These are phyloP conservation scores for Glossophaga mutica DNA, from an alignment of 2,797 vertebrate genomes.

Conservation along the genomic window DNA sequence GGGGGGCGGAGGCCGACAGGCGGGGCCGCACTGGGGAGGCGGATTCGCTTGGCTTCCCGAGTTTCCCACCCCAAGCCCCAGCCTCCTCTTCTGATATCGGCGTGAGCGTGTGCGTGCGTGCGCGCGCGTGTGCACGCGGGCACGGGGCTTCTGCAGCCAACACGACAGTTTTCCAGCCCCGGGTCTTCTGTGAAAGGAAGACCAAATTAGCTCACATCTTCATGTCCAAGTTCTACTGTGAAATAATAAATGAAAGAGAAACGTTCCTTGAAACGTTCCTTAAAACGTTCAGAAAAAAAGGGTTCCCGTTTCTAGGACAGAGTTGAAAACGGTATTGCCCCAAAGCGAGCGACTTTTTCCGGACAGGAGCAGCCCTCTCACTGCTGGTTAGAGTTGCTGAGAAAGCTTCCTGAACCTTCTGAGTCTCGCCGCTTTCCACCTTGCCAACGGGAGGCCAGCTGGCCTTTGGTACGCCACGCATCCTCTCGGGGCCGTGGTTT, in stretches of 20 bases:
- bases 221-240: neutral
- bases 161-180: neutral
- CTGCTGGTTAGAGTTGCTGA: too few relatives aligned
- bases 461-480: accelerated
- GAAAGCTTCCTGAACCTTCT: neutral
- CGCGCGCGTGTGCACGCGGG: accelerated
- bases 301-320: neutral
- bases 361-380: neutral
- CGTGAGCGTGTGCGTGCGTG: neutral
- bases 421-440: accelerated
- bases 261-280: neutral
- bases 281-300: neutral
- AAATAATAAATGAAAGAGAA: neutral
- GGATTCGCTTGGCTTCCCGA: neutral
- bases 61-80: neutral
- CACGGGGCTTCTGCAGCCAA: neutral
- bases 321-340: neutral
- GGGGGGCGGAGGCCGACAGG: neutral
- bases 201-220: neutral
- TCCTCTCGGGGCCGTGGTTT: neutral
- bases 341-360: neutral
- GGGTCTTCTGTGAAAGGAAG: neutral
- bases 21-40: neutral
- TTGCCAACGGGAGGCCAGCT: accelerated
- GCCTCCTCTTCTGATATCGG: neutral